Evolutionary conservation across 2,797 vertebrate genomes (phyloP).

Genomic region (Enteromius paludinosus): DNA sequence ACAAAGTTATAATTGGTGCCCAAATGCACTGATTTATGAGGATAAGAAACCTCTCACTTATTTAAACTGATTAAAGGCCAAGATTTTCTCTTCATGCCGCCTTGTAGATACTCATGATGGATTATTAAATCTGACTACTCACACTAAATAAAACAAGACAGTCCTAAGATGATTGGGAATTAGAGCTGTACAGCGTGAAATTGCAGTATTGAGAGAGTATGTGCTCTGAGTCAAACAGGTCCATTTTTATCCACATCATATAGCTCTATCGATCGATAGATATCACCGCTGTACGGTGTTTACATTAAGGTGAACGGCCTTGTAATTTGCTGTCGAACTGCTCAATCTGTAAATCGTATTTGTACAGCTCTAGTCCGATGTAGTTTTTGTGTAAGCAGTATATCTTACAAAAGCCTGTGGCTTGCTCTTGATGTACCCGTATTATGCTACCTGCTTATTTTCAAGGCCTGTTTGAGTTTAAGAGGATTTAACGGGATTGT

Average conservation of each 20-base stretch:
- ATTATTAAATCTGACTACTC: conserved; percentile 60
- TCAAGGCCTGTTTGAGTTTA: conserved; percentile 36
- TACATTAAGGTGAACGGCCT: no score
- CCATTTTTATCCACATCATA: conserved; percentile 60
- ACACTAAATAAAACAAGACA: conserved; percentile 65
- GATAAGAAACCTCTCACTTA: conserved; percentile 18
- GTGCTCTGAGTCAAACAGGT: conserved; percentile 61
- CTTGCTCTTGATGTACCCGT: conserved; percentile 40
- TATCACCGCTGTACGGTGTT: no score
- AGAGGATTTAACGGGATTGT: conserved; percentile 31
- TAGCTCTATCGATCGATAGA: conserved; percentile 19
- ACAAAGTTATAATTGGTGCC: conserved; percentile 22
- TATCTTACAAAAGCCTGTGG: neutral
- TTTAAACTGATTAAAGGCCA: conserved; percentile 38
- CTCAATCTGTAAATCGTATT: neutral
- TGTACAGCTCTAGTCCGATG: neutral
- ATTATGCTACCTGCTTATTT: conserved; percentile 9
- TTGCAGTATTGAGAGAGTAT: conserved; percentile 64
- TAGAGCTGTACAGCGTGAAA: conserved; percentile 70
- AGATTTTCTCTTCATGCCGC: conserved; percentile 25
- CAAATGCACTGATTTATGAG: conserved; percentile 29
- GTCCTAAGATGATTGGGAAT: conserved; percentile 54
- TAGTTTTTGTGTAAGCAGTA: neutral
- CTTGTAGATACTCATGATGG: conserved; percentile 51
- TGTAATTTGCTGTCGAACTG: no score